Conservation (phyloP, 2,113 vertebrate species). For the Coryphaenoides rupestris region DNA sequence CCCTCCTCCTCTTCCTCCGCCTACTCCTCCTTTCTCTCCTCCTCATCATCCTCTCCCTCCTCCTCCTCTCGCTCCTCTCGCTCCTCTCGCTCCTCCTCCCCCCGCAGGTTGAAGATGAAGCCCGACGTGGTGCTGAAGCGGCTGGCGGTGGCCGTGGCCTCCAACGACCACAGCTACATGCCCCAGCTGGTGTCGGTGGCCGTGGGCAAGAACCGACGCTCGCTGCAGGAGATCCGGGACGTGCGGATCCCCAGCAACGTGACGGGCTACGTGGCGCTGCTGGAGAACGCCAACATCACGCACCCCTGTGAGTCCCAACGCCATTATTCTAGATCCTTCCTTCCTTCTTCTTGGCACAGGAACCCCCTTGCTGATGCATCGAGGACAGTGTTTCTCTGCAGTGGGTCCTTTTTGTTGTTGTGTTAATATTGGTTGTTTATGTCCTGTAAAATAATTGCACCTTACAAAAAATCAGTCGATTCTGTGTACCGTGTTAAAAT, state of each 20-base stretch:
- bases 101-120: slow-evolving; percentile 96
- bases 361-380: too few relatives aligned
- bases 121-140: slow-evolving; percentile 90
- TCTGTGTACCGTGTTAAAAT: too few relatives aligned
- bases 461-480: too few relatives aligned
- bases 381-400: too few relatives aligned
- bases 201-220: slow-evolving; percentile 84
- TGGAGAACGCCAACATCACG: slow-evolving; percentile 95
- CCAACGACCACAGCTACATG: slow-evolving; percentile 97
- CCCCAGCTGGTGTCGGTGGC: slow-evolving; percentile 94
- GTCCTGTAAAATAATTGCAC: too few relatives aligned
- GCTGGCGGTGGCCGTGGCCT: slow-evolving; percentile 88
- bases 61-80: neutral
- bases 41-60: neutral
- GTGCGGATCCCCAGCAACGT: slow-evolving; percentile 95
- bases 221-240: slow-evolving; percentile 90
- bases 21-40: too few relatives aligned
- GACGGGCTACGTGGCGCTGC: slow-evolving; percentile 90
- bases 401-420: too few relatives aligned
- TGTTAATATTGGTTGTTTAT: too few relatives aligned
- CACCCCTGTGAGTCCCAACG: slow-evolving; percentile 87
- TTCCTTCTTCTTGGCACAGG: too few relatives aligned
- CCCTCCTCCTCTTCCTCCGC: too few relatives aligned
- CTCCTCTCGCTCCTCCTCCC: neutral
- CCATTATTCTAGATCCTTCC: too few relatives aligned